Base-by-base conservation (phyloP, 2,888 invertebrate species). In the Eupithecia vulgata region DNA sequence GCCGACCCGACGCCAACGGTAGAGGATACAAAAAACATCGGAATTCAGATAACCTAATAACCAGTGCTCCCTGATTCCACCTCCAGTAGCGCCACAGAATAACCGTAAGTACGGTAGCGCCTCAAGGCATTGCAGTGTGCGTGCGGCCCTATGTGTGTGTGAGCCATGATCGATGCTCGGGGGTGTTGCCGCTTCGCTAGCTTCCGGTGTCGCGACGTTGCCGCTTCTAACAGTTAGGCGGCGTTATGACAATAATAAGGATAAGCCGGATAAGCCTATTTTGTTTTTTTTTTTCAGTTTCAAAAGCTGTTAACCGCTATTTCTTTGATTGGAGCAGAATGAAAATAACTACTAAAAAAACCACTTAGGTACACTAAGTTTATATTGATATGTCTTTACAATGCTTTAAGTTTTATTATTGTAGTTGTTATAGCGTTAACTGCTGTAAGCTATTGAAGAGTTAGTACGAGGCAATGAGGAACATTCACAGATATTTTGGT, bases 171-270 rank as follows among this genome's bases (percentile, higher is more conserved):
- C 95, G 95, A 95, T 95, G 95, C 94, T 91, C 92, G 89, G 81
- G 89, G 93, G 92, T 90, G 96, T 96, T 95, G 95, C 96, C 95
- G 95, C 95, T 95, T 95, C 94, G 95, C 93, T 75, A 95, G 67
- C 93, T 96, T 96, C 96, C 96, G 96, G 95, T 91, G 76, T 87
- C 75, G 87, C 87, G 85, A 82, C 85, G 92, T 89, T 92, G 92
- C 90, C 91, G 84, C 85, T 83, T 82, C 83, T 85, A 82, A n/a
- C 77, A 80, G 78, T 82, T 83, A 87, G 87, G 86, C 85, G 83
- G 83, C 84, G 86, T 84, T 83, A 85, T 85, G 81, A 82, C 57
- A 25, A 81, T 76, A 77, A 79, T 76, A 77, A 79, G 86, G 83
- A 42, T 65, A 64, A 85, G 79, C 83, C 84, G 86, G 83, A 42